Percentiles rank a stretch among this genome's conserved stretches.
Conservation (phyloP, 1,140 invertebrate genomes). For the Bombus waltoni region DNA sequence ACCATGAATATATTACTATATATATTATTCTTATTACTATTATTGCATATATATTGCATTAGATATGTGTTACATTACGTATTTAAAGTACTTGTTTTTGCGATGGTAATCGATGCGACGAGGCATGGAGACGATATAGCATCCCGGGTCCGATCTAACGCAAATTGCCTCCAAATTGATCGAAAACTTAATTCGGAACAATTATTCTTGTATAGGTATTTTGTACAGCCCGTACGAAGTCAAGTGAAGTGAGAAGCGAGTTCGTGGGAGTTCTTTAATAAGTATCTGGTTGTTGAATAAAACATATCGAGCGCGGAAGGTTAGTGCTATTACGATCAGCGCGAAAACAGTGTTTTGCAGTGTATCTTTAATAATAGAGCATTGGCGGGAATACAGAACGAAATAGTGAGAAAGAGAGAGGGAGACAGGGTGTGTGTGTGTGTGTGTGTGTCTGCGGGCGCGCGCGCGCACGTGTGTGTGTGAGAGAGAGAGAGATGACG, state of each 20-base stretch:
- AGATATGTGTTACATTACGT: no score
- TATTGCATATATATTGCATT: no score
- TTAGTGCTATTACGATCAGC: not conserved
- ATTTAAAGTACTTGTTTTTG: no score
- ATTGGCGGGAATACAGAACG: not conserved
- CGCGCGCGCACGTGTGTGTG: no score
- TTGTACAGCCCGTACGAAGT: not conserved
- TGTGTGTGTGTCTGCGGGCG: no score
- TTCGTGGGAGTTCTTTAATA: not conserved
- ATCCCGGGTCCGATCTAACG: not conserved
- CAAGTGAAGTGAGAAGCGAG: not conserved
- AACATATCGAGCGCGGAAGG: not conserved
- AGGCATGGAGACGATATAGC: no score
- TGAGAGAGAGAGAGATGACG: not conserved
- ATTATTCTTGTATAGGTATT: not conserved
- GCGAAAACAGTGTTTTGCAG: not conserved
- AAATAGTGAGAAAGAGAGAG: not conserved
- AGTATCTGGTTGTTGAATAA: not conserved
- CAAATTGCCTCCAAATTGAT: not conserved
- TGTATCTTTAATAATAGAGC: constrained; percentile 9
- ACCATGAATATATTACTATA: no score
- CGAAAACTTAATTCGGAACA: not conserved
- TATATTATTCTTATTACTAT: no score
- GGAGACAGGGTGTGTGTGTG: no score
- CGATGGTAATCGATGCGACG: no score